Conservation (phyloP, 1,140 invertebrate species). For the Acromyrmex echinatior region DNA sequence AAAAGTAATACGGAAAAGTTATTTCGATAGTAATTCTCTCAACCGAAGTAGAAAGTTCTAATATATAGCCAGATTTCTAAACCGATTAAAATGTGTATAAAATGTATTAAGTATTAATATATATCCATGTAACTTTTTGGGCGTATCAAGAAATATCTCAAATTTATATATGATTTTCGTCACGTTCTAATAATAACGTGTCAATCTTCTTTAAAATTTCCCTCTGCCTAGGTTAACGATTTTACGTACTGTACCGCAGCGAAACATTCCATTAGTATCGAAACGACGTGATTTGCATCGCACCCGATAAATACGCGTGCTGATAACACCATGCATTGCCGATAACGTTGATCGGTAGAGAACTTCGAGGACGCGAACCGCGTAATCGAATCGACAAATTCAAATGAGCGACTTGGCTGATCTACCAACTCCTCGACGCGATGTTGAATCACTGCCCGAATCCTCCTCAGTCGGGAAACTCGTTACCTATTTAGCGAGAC, state of each 20-base stretch:
- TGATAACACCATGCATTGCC: slow-evolving; percentile 35
- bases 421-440: slow-evolving; percentile 38
- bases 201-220: slow-evolving; percentile 31
- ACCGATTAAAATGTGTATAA: neutral
- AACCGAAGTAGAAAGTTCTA: neutral
- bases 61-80: neutral
- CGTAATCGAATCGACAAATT: slow-evolving; percentile 64
- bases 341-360: slow-evolving; percentile 52
- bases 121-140: neutral
- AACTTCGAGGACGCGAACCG: slow-evolving; percentile 44
- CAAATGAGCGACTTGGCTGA: slow-evolving; percentile 52
- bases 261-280: slow-evolving; percentile 27
- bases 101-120: neutral
- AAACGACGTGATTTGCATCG: slow-evolving; percentile 63
- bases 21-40: neutral
- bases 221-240: slow-evolving; percentile 15
- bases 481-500: slow-evolving; percentile 33
- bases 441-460: slow-evolving; percentile 40
- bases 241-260: slow-evolving; percentile 12
- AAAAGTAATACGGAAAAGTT: neutral
- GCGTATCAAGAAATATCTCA: neutral
- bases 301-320: slow-evolving; percentile 45
- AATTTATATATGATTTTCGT: neutral
- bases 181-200: neutral
- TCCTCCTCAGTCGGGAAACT: neutral